Evolutionary conservation across 1,140 invertebrate species (phyloP), one percentile per base, ranked within the genome.

Genomic region (Pseudomyrmex gracilis): DNA sequence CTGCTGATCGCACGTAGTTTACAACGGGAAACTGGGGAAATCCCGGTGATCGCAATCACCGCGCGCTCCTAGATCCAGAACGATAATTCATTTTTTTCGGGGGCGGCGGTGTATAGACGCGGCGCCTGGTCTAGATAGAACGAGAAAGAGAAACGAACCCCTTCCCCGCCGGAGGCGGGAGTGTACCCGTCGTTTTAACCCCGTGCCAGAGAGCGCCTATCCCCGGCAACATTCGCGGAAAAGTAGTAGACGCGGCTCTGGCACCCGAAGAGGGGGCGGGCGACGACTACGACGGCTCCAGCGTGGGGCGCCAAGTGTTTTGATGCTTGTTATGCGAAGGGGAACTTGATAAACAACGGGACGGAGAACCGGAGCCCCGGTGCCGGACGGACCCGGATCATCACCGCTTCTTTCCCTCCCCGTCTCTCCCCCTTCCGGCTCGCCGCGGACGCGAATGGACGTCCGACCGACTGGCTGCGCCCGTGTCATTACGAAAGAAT

Each of bases 271-370:
- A 7, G 60, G 68, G 49, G 82, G 12, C 57, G 70, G 12, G 15
- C 49, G 83, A 77, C 66, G 84, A 83, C 84, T 86, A 89, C 85
- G 84, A 84, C 76, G 91, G 91, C 90, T 91, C 91, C 91, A 91
- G 88, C 87, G 77, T 87, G 90, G 89, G 91, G 91, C 91, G 91
- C 91, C 91, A 92, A 92, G 84, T 92, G 91, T 92, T 92, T 92
- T 91, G 90, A 92, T 92, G 90, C 91, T 92, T 90, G 90, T 91
- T 90, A 91, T 87, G 88, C 87, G 87, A 87, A 84, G 89, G 88
- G 89, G 88, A 90, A 83, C 80, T 90, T 85, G 91, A 92, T 92
- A 92, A 92, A 92, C 91, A 92, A 92, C 89, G 84, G 89, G 84
- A 70, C 78, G 89, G 85, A 88, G 86, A 88, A 83, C 5, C 85